Evolutionary conservation across 2,113 vertebrate genomes (phyloP).

Genomic region (Rana temporaria): DNA sequence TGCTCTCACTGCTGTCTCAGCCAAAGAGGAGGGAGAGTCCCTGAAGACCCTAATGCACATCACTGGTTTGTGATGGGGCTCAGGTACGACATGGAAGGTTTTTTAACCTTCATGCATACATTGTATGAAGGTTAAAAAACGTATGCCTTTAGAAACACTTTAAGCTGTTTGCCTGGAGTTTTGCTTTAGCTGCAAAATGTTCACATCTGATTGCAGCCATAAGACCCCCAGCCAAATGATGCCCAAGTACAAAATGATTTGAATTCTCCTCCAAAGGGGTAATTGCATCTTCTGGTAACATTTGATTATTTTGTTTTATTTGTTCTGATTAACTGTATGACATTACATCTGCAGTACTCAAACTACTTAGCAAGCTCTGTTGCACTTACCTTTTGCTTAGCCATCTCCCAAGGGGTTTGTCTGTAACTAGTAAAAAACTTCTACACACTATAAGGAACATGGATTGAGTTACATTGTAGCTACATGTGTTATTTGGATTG

Average conservation of each 20-base stretch:
- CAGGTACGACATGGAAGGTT: too few relatives aligned
- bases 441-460: neutral
- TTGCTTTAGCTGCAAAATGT: too few relatives aligned
- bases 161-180: too few relatives aligned
- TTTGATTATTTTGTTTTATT: neutral
- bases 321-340: neutral
- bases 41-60: too few relatives aligned
- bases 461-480: neutral
- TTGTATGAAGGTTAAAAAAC: too few relatives aligned
- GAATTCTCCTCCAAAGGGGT: neutral
- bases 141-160: too few relatives aligned
- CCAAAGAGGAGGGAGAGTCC: too few relatives aligned
- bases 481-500: constrained; percentile 26
- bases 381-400: constrained; percentile 1
- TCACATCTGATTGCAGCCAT: too few relatives aligned
- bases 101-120: too few relatives aligned
- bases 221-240: too few relatives aligned
- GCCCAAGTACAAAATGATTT: neutral
- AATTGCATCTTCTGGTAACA: neutral
- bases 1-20: too few relatives aligned
- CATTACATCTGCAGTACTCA: constrained; percentile 9
- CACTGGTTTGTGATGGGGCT: too few relatives aligned
- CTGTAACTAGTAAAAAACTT: neutral
- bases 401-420: neutral
- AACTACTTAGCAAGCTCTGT: neutral